Conservation (phyloP, 2,888 invertebrate species). For the Macaria liturata region DNA sequence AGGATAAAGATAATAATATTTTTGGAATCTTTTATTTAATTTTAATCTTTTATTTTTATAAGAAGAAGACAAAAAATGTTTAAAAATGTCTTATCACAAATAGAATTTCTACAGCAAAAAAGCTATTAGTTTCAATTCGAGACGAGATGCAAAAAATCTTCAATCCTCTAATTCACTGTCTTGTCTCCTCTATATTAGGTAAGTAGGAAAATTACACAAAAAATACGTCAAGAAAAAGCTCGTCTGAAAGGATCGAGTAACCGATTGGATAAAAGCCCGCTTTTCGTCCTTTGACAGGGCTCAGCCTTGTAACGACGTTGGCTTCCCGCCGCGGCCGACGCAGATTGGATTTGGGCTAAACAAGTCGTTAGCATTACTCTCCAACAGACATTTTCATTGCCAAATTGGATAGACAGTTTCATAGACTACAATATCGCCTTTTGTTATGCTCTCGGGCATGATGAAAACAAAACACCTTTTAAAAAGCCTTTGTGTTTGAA, state of each 20-base stretch:
- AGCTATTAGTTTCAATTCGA: background rate
- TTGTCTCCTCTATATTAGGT: background rate
- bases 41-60: too few species aligned
- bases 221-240: slow-evolving; percentile 27
- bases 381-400: slow-evolving; percentile 8
- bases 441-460: background rate
- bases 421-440: background rate
- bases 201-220: slow-evolving; percentile 22
- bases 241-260: slow-evolving; percentile 46
- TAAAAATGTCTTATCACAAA: too few species aligned
- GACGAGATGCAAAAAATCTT: too few species aligned
- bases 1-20: too few species aligned
- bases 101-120: background rate
- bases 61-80: too few species aligned
- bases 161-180: too few species aligned
- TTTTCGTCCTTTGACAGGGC: slow-evolving; percentile 38
- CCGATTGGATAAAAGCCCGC: slow-evolving; percentile 43
- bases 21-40: slow-evolving; percentile 12
- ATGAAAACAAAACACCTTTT: too few species aligned
- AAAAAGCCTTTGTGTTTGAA: background rate
- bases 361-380: slow-evolving; percentile 63
- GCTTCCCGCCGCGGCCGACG: slow-evolving; percentile 35
- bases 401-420: slow-evolving; percentile 4
- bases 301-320: slow-evolving; percentile 43
- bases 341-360: slow-evolving; percentile 72